These are phyloP conservation scores for Aspidiotus destructor DNA, from an alignment of 2,888 invertebrate genomes.

Conservation along the genomic window DNA sequence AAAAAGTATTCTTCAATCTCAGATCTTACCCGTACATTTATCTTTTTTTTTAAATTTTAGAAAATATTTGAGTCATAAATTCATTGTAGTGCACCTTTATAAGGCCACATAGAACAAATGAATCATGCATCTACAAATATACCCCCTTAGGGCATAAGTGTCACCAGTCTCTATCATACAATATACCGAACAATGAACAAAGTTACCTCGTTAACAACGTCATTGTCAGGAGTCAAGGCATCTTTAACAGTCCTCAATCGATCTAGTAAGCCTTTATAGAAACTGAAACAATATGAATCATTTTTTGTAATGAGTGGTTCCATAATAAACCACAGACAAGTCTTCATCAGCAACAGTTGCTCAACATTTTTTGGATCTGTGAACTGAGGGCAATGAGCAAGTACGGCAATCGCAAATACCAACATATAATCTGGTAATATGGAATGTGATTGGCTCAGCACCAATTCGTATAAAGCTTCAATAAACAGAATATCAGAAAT, in stretches of 20 bases:
- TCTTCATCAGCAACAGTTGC: conserved; percentile 68
- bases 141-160: too few species aligned
- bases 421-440: conserved; percentile 95
- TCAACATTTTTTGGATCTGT: conserved; percentile 63
- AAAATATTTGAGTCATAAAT: too few species aligned
- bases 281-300: conserved; percentile 88
- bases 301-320: conserved; percentile 88
- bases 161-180: too few species aligned
- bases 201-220: conserved; percentile 69
- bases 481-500: not conserved
- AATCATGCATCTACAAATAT: too few species aligned
- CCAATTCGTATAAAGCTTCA: conserved; percentile 22
- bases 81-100: too few species aligned
- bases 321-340: conserved; percentile 86
- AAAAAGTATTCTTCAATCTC: too few species aligned
- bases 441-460: conserved; percentile 21
- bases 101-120: too few species aligned
- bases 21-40: too few species aligned
- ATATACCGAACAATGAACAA: too few species aligned
- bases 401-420: conserved; percentile 88
- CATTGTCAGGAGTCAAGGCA: conserved; percentile 72
- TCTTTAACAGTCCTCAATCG: conserved; percentile 92
- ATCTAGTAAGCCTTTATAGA: conserved; percentile 87
- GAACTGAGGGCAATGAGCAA: conserved; percentile 85
- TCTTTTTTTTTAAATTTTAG: too few species aligned